These are phyloP conservation scores for Leptodactylus fallax DNA, from an alignment of 2,797 vertebrate genomes.

Conservation along the genomic window DNA sequence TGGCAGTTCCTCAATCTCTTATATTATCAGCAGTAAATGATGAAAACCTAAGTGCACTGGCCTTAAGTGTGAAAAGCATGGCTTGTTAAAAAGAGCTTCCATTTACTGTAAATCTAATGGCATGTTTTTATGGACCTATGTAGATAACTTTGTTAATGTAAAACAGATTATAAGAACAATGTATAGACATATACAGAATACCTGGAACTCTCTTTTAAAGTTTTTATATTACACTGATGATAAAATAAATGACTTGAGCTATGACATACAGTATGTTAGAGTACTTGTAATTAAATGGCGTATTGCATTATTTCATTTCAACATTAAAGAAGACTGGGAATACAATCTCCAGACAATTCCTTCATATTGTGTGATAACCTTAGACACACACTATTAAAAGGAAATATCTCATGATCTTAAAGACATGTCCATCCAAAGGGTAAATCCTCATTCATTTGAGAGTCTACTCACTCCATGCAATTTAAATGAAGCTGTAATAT, in stretches of 20 bases:
- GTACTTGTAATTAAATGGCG: not conserved
- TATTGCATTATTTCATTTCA: not conserved
- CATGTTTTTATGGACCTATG: not conserved
- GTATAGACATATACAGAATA: not conserved
- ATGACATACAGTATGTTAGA: not conserved
- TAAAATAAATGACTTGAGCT: not conserved
- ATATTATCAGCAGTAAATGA: constrained; percentile 47
- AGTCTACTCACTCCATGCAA: too few species aligned
- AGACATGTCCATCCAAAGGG: too few species aligned
- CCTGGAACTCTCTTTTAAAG: not conserved
- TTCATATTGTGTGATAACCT: too few species aligned
- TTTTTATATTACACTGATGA: not conserved
- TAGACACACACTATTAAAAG: too few species aligned
- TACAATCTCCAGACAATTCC: not conserved
- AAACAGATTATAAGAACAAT: not conserved
- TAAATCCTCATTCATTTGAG: too few species aligned
- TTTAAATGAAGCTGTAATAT: too few species aligned
- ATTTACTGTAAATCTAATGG: not conserved
- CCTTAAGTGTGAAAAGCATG: constrained; percentile 7
- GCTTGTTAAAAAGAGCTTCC: constrained; percentile 11
- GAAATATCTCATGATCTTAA: too few species aligned
- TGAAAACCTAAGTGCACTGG: constrained; percentile 29
- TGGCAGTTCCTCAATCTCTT: constrained; percentile 50
- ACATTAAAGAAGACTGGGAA: not conserved
- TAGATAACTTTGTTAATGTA: not conserved